These are phyloP conservation scores for Temnothorax ravouxi DNA, from an alignment of 2,888 invertebrate species.

Conservation along the genomic window DNA sequence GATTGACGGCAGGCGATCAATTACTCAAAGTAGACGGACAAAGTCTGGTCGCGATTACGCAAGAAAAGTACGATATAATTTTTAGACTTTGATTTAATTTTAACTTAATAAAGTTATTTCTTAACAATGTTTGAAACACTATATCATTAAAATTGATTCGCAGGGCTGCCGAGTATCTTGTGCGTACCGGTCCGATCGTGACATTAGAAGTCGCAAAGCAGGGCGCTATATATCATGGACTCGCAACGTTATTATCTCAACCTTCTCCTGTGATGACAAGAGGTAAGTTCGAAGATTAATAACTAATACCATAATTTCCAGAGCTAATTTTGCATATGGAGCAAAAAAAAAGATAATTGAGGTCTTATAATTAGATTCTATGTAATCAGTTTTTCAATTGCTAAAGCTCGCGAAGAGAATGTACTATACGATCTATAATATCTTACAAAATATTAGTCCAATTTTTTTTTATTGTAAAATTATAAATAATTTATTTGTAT, in stretches of 20 bases:
- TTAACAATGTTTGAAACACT: neutral
- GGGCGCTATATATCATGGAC: constrained; percentile 98
- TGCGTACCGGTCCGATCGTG: constrained; percentile 97
- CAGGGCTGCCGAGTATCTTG: constrained; percentile 98
- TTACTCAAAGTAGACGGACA: constrained; percentile 98
- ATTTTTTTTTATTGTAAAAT: neutral
- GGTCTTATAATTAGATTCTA: neutral
- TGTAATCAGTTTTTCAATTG: neutral
- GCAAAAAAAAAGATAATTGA: neutral
- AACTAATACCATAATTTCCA: neutral
- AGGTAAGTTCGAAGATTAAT: constrained; percentile 87
- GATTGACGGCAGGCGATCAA: constrained; percentile 98
- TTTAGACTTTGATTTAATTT: neutral
- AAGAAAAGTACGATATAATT: constrained; percentile 88
- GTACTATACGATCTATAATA: neutral
- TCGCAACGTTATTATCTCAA: constrained; percentile 96
- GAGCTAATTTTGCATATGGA: neutral
- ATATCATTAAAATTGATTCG: constrained; percentile 48
- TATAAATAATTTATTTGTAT: neutral
- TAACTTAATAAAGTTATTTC: neutral
- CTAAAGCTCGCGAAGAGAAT: neutral
- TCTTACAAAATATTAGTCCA: neutral
- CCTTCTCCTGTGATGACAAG: constrained; percentile 94
- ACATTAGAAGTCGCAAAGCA: constrained; percentile 98
- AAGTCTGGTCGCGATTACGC: constrained; percentile 93